Evolutionary conservation across 2,113 vertebrate genomes (phyloP).

Genomic region (Triplophysa siluroides): DNA sequence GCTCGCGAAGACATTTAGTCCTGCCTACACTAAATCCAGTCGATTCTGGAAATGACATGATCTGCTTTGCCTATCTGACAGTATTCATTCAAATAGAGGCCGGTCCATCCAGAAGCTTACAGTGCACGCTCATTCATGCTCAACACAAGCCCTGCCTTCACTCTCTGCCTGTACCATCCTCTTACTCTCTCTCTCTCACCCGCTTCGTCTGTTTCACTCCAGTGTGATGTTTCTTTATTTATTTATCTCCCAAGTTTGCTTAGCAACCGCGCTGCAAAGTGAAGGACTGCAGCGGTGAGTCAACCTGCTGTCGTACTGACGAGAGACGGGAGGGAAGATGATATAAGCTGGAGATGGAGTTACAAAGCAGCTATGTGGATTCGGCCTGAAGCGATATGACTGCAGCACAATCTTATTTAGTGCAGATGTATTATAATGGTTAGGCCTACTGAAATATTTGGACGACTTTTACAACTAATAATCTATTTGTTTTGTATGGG

Average conservation of each 20-base stretch:
- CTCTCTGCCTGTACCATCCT: not conserved
- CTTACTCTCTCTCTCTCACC: not conserved
- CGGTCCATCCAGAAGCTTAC: slow-evolving; percentile 19
- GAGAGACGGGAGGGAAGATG: slow-evolving; percentile 28
- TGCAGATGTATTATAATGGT: no score
- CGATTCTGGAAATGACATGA: slow-evolving; percentile 4
- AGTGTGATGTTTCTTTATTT: slow-evolving; percentile 44
- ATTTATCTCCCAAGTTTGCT: slow-evolving; percentile 53
- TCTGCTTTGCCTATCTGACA: slow-evolving; percentile 15
- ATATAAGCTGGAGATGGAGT: slow-evolving; percentile 27
- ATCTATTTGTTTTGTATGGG: no score
- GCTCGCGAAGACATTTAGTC: not conserved
- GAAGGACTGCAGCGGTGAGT: slow-evolving; percentile 50
- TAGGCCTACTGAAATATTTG: no score
- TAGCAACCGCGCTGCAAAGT: slow-evolving; percentile 57
- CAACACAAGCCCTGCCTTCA: slow-evolving; percentile 1
- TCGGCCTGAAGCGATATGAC: not conserved
- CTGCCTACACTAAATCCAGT: not conserved
- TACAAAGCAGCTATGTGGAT: slow-evolving; percentile 6
- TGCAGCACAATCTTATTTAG: no score
- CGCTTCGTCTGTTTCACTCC: not conserved
- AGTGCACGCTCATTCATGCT: slow-evolving; percentile 34
- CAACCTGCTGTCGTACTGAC: slow-evolving; percentile 44
- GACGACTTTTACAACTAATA: no score
- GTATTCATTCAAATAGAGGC: slow-evolving; percentile 33